These are phyloP conservation scores for Oligia strigilis DNA, from an alignment of 2,888 invertebrate species.

Conservation along the genomic window DNA sequence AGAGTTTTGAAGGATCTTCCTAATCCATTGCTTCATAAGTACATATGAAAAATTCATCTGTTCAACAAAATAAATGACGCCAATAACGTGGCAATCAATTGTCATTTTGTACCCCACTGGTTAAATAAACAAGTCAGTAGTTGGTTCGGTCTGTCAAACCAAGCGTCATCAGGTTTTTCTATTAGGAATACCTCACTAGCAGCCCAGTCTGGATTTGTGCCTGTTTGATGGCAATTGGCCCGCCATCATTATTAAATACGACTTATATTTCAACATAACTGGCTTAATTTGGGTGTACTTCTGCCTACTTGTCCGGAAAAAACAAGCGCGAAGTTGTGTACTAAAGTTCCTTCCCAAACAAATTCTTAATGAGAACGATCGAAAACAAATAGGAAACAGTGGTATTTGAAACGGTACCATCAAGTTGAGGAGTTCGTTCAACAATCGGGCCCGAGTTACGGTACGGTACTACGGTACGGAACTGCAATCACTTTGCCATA, in stretches of 20 bases:
- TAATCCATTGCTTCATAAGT: neutral
- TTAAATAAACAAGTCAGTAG: neutral
- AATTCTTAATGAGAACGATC: conserved; percentile 9
- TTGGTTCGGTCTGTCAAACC: neutral
- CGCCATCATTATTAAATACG: too few species aligned
- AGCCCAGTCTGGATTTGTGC: neutral
- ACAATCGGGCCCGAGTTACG: conserved; percentile 44
- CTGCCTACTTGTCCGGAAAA: neutral
- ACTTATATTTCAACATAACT: too few species aligned
- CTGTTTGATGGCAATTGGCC: neutral
- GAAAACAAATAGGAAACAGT: conserved; percentile 38
- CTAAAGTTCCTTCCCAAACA: neutral
- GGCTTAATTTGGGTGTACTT: too few species aligned
- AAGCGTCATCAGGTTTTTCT: neutral
- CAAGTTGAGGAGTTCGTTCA: conserved; percentile 47
- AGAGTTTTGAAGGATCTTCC: neutral
- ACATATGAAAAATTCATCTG: neutral
- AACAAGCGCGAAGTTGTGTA: neutral
- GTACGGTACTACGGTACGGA: conserved; percentile 53
- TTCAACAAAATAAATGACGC: neutral
- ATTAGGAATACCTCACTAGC: neutral
- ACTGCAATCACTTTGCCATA: conserved; percentile 70
- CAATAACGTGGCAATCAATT: neutral
- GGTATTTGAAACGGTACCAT: conserved; percentile 18
- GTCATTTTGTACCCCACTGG: neutral